These are phyloP conservation scores for Tipula vernalis DNA, from an alignment of 2,888 invertebrate species.

Conservation along the genomic window DNA sequence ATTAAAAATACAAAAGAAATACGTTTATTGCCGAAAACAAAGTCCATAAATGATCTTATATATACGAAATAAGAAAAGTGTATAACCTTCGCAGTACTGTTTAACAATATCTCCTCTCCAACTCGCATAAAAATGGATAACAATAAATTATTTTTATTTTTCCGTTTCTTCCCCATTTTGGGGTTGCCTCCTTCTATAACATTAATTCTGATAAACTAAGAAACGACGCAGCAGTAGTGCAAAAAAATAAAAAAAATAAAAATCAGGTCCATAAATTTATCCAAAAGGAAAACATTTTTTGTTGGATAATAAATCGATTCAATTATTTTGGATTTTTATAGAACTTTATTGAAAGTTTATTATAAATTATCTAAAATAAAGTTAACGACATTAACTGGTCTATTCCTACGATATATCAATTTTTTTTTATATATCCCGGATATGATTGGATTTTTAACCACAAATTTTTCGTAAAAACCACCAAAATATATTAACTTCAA, in stretches of 20 bases:
- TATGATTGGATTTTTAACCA: neutral
- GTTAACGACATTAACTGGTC: neutral
- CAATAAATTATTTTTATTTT: neutral
- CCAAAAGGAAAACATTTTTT: neutral
- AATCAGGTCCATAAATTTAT: neutral
- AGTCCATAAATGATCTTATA: neutral
- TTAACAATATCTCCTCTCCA: neutral
- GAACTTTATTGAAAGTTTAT: neutral
- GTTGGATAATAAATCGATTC: neutral
- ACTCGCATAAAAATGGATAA: neutral
- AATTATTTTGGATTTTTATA: neutral
- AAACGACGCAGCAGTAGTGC: neutral
- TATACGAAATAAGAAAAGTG: neutral
- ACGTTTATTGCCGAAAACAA: neutral
- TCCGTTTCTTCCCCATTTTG: neutral
- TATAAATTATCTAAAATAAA: neutral
- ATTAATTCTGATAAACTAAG: neutral
- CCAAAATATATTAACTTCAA: neutral
- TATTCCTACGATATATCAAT: neutral
- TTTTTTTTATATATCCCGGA: neutral
- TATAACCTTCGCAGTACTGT: neutral
- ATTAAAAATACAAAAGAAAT: neutral
- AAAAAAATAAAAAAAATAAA: neutral
- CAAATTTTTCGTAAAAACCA: neutral
- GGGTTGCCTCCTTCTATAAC: neutral